phyloP scores from a whole-genome alignment of 1,140 invertebrate species.

The Lordiphosa clarofinis region DNA sequence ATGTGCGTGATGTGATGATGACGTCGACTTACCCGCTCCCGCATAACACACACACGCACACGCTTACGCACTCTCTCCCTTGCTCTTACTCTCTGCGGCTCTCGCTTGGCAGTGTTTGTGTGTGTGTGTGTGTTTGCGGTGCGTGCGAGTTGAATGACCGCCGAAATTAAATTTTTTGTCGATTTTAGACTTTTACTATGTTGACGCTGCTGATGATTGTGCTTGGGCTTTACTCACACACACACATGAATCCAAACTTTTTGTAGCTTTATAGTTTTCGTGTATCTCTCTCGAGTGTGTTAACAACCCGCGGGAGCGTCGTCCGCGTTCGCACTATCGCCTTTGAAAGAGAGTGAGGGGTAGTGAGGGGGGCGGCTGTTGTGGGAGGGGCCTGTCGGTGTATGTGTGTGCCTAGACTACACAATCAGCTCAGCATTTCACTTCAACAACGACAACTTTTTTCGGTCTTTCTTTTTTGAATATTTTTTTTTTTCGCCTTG shows the following conservation, averaged over 20 bases:
- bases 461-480: too few species aligned
- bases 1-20: slow-evolving; percentile 38
- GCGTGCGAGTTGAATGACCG: slow-evolving; percentile 76
- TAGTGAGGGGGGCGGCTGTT: too few species aligned
- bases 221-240: slow-evolving; percentile 11
- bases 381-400: slow-evolving; percentile 5
- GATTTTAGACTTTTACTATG: slow-evolving; percentile 80
- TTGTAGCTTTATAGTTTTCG: slow-evolving; percentile 23
- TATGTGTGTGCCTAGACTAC: slow-evolving; percentile 51
- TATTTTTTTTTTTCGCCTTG: slow-evolving; percentile 30
- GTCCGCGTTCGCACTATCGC: too few species aligned
- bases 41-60: slow-evolving; percentile 42
- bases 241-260: slow-evolving; percentile 10
- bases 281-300: slow-evolving; percentile 18
- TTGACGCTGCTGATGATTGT: slow-evolving; percentile 66
- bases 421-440: slow-evolving; percentile 66
- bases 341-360: too few species aligned
- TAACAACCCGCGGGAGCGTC: too few species aligned
- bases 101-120: not conserved
- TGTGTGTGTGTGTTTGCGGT: slow-evolving; percentile 43
- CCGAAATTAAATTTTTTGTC: slow-evolving; percentile 79
- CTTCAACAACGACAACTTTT: slow-evolving; percentile 59
- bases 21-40: slow-evolving; percentile 20
- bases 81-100: slow-evolving; percentile 14
- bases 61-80: slow-evolving; percentile 31